Conservation (phyloP, 1,140 invertebrate species). For the Asobara japonica region DNA sequence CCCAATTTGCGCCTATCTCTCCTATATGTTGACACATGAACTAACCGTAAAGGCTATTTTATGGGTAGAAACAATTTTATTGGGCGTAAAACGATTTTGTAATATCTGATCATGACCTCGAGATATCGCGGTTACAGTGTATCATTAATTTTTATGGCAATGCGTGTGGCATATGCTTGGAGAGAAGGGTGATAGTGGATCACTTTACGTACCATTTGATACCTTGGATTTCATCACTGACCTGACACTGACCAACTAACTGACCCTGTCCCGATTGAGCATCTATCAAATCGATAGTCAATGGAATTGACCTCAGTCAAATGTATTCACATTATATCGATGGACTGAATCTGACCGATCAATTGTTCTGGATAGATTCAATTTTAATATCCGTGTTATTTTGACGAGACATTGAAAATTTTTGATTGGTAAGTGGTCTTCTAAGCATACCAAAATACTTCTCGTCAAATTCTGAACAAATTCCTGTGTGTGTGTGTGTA, state of each 20-base stretch:
- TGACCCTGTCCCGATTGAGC: slow-evolving; percentile 21
- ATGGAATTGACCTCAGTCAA: neutral
- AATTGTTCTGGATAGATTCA: neutral
- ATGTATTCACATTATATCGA: neutral
- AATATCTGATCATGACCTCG: neutral
- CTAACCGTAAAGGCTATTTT: no score
- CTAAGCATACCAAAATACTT: no score
- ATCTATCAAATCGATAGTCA: slow-evolving; percentile 10
- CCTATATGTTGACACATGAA: no score
- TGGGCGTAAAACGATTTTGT: neutral
- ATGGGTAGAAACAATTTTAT: no score
- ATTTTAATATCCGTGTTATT: no score
- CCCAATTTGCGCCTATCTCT: no score
- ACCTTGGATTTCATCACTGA: slow-evolving; percentile 25
- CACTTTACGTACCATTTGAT: neutral
- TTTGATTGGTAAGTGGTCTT: no score
- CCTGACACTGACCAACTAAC: slow-evolving; percentile 21
- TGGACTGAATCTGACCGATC: neutral
- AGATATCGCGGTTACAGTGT: neutral
- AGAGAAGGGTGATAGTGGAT: neutral
- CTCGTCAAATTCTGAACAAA: no score
- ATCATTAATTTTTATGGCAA: neutral
- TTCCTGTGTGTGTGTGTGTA: no score
- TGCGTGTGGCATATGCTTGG: neutral
- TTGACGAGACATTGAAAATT: no score